A percentile compares a stretch with the other conserved stretches of the same genome.
Evolutionary conservation across 2,113 vertebrate genomes (phyloP).

Genomic region (Tylochromis polylepis): DNA sequence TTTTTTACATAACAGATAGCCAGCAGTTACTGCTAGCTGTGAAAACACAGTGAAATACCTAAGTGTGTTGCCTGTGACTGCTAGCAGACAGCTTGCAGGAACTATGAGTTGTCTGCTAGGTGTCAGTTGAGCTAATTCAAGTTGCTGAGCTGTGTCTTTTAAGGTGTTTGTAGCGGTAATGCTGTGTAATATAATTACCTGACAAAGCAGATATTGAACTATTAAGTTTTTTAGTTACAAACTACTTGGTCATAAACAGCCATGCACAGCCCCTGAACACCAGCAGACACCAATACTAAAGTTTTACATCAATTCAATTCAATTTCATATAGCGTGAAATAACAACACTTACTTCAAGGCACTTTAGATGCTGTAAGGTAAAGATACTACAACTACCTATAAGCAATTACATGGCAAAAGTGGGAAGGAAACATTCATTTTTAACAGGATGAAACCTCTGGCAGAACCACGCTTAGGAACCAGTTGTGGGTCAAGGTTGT

Average conservation of each 20-base stretch:
- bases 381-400: too few species aligned
- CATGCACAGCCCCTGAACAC: neutral
- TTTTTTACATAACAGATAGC: too few species aligned
- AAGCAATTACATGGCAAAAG: too few species aligned
- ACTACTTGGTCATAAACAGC: neutral
- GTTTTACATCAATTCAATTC: neutral
- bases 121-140: neutral
- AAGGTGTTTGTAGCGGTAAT: neutral
- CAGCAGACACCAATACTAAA: neutral
- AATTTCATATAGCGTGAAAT: too few species aligned
- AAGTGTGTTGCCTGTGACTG: neutral
- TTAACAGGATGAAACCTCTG: neutral
- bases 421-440: too few species aligned
- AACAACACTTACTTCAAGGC: too few species aligned
- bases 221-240: neutral
- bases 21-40: neutral
- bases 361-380: too few species aligned
- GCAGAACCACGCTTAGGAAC: neutral
- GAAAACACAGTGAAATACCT: neutral
- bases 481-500: accelerated
- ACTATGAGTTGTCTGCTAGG: neutral
- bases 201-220: neutral
- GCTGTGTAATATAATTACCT: neutral
- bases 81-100: neutral
- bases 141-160: neutral